Conservation (phyloP, 2,113 vertebrate species). For the Paedocypris sp. region DNA sequence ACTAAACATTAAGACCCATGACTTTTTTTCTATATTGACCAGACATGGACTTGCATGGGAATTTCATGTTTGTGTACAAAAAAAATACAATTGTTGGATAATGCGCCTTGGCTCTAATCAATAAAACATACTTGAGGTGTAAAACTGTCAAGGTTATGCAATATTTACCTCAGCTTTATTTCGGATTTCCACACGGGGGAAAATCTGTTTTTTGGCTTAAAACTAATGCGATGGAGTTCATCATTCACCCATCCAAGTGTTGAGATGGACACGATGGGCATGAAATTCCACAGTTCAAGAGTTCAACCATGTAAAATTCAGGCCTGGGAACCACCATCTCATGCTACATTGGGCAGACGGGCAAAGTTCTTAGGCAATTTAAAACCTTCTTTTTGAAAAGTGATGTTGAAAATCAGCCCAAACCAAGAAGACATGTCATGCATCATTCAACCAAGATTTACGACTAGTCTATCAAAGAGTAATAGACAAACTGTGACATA, state of each 20-base stretch:
- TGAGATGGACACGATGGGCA: not conserved
- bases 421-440: slow-evolving; percentile 2
- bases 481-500: not conserved
- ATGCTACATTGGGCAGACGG: slow-evolving; percentile 11
- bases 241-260: not conserved
- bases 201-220: too few relatives aligned
- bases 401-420: not conserved
- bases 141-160: too few relatives aligned
- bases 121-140: too few relatives aligned
- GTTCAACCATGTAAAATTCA: slow-evolving; percentile 12
- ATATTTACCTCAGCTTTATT: too few relatives aligned
- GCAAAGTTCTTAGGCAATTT: slow-evolving; percentile 3
- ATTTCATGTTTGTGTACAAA: too few relatives aligned
- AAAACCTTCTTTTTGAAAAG: slow-evolving; percentile 1
- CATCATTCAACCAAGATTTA: slow-evolving; percentile 21
- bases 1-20: too few relatives aligned
- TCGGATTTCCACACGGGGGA: too few relatives aligned
- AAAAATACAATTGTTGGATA: too few relatives aligned
- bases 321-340: slow-evolving; percentile 17
- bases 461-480: slow-evolving; percentile 9
- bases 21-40: too few relatives aligned
- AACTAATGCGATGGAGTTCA: too few relatives aligned
- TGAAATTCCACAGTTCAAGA: not conserved
- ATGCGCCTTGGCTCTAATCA: too few relatives aligned
- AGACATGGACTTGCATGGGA: too few relatives aligned